A percentile compares a stretch with the other conserved stretches of the same genome.
These are phyloP conservation scores for Gymnocephalus cernua DNA, from an alignment of 2,113 vertebrate species.

Conservation along the genomic window DNA sequence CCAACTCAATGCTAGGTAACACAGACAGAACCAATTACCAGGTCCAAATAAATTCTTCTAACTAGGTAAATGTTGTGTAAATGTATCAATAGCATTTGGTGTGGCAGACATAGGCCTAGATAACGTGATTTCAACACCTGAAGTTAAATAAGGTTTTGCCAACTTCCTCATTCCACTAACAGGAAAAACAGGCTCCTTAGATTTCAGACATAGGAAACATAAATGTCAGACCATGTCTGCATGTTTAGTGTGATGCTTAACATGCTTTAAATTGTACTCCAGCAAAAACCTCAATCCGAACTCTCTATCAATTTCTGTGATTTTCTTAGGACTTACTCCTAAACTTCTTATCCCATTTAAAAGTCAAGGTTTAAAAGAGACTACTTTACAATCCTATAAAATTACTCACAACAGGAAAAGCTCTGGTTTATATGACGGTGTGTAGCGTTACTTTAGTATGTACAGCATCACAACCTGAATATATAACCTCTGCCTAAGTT, in stretches of 20 bases:
- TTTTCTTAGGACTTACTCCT: slow-evolving; percentile 43
- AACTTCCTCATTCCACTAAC: slow-evolving; percentile 36
- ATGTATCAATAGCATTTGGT: neutral
- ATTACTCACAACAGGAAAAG: slow-evolving; percentile 50
- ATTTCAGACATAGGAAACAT: slow-evolving; percentile 17
- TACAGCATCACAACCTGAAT: neutral
- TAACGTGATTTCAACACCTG: neutral
- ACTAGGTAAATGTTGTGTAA: neutral
- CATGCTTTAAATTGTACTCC: slow-evolving; percentile 7
- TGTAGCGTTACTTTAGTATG: slow-evolving; percentile 4
- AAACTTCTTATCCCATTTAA: slow-evolving; percentile 65
- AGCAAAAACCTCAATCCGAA: neutral
- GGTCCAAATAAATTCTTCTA: neutral
- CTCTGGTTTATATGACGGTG: slow-evolving; percentile 5
- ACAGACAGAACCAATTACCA: slow-evolving; percentile 3
- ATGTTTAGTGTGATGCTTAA: slow-evolving; percentile 10
- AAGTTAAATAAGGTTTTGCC: neutral
- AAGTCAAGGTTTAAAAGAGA: slow-evolving; percentile 54
- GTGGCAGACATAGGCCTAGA: slow-evolving; percentile 3
- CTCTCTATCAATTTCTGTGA: slow-evolving; percentile 36
- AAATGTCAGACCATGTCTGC: slow-evolving; percentile 5
- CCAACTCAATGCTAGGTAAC: neutral
- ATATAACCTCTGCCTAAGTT: neutral
- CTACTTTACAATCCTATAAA: slow-evolving; percentile 47
- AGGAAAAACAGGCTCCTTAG: neutral